phyloP scores from a whole-genome alignment of 2,113 vertebrate species.

The Columba livia region DNA sequence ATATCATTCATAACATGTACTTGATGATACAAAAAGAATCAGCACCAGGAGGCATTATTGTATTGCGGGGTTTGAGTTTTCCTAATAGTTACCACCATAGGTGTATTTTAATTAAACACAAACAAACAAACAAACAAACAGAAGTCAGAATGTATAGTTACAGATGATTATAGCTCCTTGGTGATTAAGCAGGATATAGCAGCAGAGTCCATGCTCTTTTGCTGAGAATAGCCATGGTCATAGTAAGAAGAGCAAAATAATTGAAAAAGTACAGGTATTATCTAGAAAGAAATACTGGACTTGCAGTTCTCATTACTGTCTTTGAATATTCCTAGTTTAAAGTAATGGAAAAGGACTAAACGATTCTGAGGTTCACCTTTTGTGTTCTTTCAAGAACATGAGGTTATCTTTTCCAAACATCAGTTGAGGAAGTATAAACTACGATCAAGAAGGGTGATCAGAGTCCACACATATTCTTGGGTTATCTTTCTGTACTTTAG shows the following conservation, averaged over 20 bases:
- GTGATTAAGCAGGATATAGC: background rate
- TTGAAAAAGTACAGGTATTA: background rate
- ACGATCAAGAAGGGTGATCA: background rate
- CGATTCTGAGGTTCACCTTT: background rate
- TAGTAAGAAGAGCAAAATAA: background rate
- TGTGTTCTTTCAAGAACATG: background rate
- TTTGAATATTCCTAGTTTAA: background rate
- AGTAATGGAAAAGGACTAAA: background rate
- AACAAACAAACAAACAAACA: background rate
- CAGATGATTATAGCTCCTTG: background rate
- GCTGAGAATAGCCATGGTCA: background rate
- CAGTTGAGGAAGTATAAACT: background rate
- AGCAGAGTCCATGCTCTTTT: background rate
- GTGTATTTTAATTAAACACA: background rate
- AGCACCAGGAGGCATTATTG: fast-evolving
- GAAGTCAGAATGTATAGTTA: background rate
- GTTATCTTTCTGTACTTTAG: background rate
- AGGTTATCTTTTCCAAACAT: background rate
- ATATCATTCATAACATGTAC: background rate
- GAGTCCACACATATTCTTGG: background rate
- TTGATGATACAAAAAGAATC: background rate
- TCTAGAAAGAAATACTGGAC: background rate
- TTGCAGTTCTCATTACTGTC: background rate
- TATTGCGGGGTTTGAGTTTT: background rate
- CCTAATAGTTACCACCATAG: background rate